Evolutionary conservation across 2,113 vertebrate genomes (phyloP), one percentile per base, ranked within the genome.

Genomic region (Gobius niger): DNA sequence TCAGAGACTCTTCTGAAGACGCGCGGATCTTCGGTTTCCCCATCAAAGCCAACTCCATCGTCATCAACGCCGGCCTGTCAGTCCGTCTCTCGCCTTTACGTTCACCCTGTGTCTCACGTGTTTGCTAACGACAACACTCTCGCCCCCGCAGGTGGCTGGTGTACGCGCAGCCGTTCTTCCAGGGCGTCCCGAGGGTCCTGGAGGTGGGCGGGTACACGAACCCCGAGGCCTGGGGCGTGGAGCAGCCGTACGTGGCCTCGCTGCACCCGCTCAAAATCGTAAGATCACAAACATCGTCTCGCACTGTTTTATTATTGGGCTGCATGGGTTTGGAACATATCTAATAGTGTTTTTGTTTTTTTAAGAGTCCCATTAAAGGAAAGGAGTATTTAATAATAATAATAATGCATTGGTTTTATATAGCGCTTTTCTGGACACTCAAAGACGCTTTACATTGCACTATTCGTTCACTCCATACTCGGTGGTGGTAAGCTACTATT

Each of bases 21-120:
- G 83, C 92, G 8, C 90, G 93, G 24, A 83, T 82, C 1, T 91
- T 53, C 47, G 94, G 95, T 12, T 91, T 86, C 77, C 90, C 96
- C 2, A 87, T 97, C 61, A 85, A 91, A 14, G 95, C 94, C 0
- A 94, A 91, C 70, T 99, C 98, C 65, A 90, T 96, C 85, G 91
- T 95, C 60, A 93, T 99, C 63, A 94, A 95, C 2, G 92, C 96
- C 0, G 98, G 98, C 19, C 86, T 98, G 98, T 99, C 91, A 96
- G 98, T 85, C 44, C 8, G 8, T 7, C 14, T 7, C 12, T 42
- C 7, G 15, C 7, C 4, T 9, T 14, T 6, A 50, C n/a, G n/a
- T 50, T 50, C 14, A 14, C 1, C 44, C 4, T 1, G 9, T 54
- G 3, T 64, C 49, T 54, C 14, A 8, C n/a, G 3, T 65, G 5